phyloP scores from a whole-genome alignment of 2,888 invertebrate genomes.

The Chymomyza fuscimana region DNA sequence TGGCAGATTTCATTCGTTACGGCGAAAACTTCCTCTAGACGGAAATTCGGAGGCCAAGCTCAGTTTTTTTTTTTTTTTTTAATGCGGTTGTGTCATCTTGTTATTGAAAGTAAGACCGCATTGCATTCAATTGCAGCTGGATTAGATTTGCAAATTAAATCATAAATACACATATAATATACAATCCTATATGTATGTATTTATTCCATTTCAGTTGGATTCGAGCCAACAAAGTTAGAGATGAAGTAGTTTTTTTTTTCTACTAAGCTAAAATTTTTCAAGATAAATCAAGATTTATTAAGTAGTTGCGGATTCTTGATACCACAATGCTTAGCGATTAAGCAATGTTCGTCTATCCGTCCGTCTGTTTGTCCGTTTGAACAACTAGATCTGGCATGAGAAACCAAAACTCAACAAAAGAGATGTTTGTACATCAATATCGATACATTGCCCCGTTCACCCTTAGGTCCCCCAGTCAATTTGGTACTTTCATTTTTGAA shows the following conservation, averaged over 20 bases:
- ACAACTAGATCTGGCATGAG: no score
- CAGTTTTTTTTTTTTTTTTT: neutral
- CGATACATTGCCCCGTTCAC: no score
- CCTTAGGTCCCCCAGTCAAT: no score
- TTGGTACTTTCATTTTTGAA: no score
- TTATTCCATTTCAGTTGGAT: neutral
- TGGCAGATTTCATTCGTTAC: conserved; percentile 35
- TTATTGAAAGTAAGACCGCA: neutral
- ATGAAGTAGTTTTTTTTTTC: neutral
- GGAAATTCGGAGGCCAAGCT: conserved; percentile 32
- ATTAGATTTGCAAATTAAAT: neutral
- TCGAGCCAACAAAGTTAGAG: neutral
- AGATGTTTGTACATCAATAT: no score
- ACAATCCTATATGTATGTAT: neutral
- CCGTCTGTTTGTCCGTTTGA: no score
- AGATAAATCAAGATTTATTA: no score
- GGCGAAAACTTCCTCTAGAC: conserved; percentile 21
- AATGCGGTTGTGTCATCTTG: neutral
- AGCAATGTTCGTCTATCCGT: no score
- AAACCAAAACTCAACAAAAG: no score
- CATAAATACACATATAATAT: neutral
- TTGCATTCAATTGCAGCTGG: neutral
- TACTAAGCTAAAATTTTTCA: no score
- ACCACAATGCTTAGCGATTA: no score
- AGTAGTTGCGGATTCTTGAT: no score